Evolutionary conservation across 2,888 invertebrate genomes (phyloP), one percentile per base, ranked within the genome.

Genomic region (Chrysodeixis includens): DNA sequence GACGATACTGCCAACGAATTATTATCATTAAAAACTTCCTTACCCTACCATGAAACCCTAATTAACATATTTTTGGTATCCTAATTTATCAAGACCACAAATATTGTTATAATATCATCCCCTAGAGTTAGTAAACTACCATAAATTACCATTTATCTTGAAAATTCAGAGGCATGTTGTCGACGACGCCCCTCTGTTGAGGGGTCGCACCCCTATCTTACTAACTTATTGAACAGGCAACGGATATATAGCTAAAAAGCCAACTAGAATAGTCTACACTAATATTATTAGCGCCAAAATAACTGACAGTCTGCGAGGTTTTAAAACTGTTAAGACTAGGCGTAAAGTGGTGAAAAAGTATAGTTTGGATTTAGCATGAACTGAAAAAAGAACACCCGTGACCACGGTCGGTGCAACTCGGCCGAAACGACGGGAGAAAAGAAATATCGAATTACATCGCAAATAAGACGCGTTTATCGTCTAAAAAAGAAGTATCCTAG

Each of bases 71-170:
- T 56, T 71, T 52, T 62, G 7, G 16, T 65, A n/a, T 51, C 51
- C 49, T 52, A 44, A 75, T 71, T 67, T 63, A 44, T 22, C 62
- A 54, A 54, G 53, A 1, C 44, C 64, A 58, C 62, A 74, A 77
- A 70, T 56, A 69, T 73, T 77, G 35, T 35, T 68, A 49, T 59
- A 64, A 65, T 71, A 65, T 73, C 64, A 69, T 69, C 69, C 82
- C 80, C 76, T 62, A 58, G 81, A 83, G 83, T 76, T 78, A 85
- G 85, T 86, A 82, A 83, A 81, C 78, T 81, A 76, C 79, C 69
- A 81, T 70, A 81, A 77, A 80, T 74, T 68, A 74, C 84, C 81
- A 82, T 87, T 84, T 89, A 86, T 90, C 87, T 87, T 82, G 67
- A 10, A 76, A 81, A 83, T 85, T 83, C 80, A 83, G 85, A 85